Evolutionary conservation across 2,888 invertebrate genomes (phyloP), one percentile per base, ranked within the genome.

Genomic region (Diarsia rubi): DNA sequence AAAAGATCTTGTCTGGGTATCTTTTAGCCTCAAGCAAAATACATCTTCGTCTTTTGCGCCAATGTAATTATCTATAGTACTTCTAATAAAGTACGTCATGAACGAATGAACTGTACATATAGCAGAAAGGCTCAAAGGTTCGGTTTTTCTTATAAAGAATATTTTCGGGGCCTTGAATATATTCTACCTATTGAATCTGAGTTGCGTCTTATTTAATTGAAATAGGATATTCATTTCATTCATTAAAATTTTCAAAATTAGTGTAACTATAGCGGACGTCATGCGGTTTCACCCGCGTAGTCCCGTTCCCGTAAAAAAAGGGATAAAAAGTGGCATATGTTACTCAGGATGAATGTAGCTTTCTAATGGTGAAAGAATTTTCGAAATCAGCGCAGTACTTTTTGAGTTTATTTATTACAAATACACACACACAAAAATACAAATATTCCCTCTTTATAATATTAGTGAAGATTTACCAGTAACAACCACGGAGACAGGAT

Each of bases 11-110:
- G 14, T n/a, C 14, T 73, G 73, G n/a, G 24, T 73, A 52, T 12
- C 2, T 73, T 45, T 81, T 73, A 6, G n/a, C 45, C 37, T 81
- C 8, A 81, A 54, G 60, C 37, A 54, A 74, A 59, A 74, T 54
- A 62, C 9, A 21, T 81, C 5, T 62, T 59, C 19, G 19, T 52
- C 19, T 60, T 60, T 74, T 74, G 4, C 11, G 6, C 1, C 5
- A 31, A 11, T 44, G 4, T 60, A 79, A 57, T 75, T 57, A 78
- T 24, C 6, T 16, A 24, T 12, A 60, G 27, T 42, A 57, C n/a
- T 19, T 49, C 14, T 21, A 19, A 16, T 75, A 47, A n/a, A 47
- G 9, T 44, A 49, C 21, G 49, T 24, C 19, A 52, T 68, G 49
- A 44, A 52, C 19, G 16, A 31, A 73, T 73, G 12, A 27, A 57